These are phyloP conservation scores for Piprites chloris DNA, from an alignment of 2,113 vertebrate genomes.

Conservation along the genomic window DNA sequence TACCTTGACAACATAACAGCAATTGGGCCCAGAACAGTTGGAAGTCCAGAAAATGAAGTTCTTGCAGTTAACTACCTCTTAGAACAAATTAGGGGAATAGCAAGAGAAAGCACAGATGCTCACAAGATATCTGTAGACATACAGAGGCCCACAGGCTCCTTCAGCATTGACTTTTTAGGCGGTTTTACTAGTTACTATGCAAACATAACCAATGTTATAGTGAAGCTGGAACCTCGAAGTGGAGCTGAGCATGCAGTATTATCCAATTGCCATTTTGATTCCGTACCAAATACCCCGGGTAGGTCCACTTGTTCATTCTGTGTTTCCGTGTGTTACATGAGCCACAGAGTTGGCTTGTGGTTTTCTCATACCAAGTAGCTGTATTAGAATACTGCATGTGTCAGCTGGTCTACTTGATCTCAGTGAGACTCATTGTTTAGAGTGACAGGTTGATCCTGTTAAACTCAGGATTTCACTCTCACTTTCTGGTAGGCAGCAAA, in stretches of 20 bases:
- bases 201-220: constrained; percentile 89
- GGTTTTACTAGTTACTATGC: constrained; percentile 98
- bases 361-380: background rate
- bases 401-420: background rate
- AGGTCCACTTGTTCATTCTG: background rate
- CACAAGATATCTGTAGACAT: constrained; percentile 85
- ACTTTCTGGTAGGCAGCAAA: background rate
- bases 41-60: constrained; percentile 92
- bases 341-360: background rate
- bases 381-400: background rate
- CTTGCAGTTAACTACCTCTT: constrained; percentile 88
- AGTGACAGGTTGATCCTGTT: background rate
- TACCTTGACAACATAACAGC: constrained; percentile 92
- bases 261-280: constrained; percentile 98
- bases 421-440: background rate
- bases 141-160: constrained; percentile 91
- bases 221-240: constrained; percentile 85
- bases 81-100: constrained; percentile 84
- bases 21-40: constrained; percentile 89
- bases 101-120: constrained; percentile 68
- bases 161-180: constrained; percentile 95
- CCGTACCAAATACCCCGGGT: constrained; percentile 93
- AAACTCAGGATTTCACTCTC: background rate
- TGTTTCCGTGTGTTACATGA: accelerated
- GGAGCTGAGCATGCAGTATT: constrained; percentile 88